phyloP scores from a whole-genome alignment of 2,888 invertebrate species.

The Sinopyrophorus schimmeli region DNA sequence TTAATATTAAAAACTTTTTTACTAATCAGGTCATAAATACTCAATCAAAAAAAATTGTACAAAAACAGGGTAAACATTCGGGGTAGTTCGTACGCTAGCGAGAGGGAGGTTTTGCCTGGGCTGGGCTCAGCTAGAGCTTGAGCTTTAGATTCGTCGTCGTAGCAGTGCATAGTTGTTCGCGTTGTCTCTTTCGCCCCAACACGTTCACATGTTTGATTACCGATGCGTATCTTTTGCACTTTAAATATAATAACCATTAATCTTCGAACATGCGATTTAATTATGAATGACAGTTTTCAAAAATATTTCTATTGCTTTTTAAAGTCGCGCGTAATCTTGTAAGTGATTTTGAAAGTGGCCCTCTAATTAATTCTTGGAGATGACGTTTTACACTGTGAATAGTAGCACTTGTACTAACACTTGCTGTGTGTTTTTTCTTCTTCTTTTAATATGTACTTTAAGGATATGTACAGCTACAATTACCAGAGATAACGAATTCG shows the following conservation, averaged over 20 bases:
- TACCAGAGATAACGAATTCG: slow-evolving; percentile 20
- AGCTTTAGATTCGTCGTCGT: slow-evolving; percentile 29
- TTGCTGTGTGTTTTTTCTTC: slow-evolving; percentile 6
- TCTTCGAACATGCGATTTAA: not conserved
- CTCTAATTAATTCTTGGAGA: slow-evolving; percentile 10
- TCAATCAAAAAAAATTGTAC: slow-evolving; percentile 20
- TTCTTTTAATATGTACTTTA: slow-evolving; percentile 15
- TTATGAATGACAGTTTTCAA: not conserved
- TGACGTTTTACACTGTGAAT: slow-evolving; percentile 14
- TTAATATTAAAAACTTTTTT: no score
- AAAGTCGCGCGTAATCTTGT: no score
- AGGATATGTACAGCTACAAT: slow-evolving; percentile 20
- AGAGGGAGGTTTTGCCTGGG: slow-evolving; percentile 31
- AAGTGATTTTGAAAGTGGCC: slow-evolving; percentile 4
- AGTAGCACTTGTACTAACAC: not conserved
- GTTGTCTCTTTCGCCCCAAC: slow-evolving; percentile 18
- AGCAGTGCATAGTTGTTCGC: slow-evolving; percentile 26
- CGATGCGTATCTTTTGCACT: slow-evolving; percentile 7
- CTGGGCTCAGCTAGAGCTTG: slow-evolving; percentile 27
- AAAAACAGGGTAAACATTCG: slow-evolving; percentile 29
- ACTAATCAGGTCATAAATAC: slow-evolving; percentile 23
- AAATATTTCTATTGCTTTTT: not conserved
- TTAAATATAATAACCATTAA: not conserved
- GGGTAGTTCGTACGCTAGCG: slow-evolving; percentile 26
- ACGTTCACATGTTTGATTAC: slow-evolving; percentile 18